phyloP scores from a whole-genome alignment of 2,797 vertebrate species.

The Microctenopoma stevenorrisi region DNA sequence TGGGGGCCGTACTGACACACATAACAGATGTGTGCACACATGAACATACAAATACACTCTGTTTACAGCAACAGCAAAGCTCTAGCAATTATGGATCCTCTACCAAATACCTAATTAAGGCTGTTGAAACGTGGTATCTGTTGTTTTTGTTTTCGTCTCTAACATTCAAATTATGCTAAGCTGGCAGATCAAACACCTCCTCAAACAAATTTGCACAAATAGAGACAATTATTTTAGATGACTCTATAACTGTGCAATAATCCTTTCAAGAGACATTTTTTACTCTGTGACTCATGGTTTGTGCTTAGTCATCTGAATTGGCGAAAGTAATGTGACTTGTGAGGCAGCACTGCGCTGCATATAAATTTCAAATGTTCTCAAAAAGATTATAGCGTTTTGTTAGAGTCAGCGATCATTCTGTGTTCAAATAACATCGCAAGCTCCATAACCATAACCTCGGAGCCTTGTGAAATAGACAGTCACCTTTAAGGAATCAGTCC shows the following conservation, averaged over 20 bases:
- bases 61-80: constrained; percentile 41
- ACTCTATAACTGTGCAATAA: constrained; percentile 8
- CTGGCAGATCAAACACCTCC: constrained; percentile 66
- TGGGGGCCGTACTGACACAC: neutral
- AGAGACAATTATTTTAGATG: constrained; percentile 36
- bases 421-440: constrained; percentile 1
- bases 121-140: constrained; percentile 51
- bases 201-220: constrained; percentile 65
- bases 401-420: neutral
- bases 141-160: constrained; percentile 61
- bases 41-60: constrained; percentile 16
- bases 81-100: constrained; percentile 62
- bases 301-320: constrained; percentile 9
- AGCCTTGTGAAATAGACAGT: constrained; percentile 20
- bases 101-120: constrained; percentile 70
- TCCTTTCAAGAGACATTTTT: constrained; percentile 11
- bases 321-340: constrained; percentile 8
- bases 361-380: neutral
- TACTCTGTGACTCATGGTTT: constrained; percentile 12
- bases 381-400: neutral
- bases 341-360: neutral
- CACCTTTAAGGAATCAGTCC: constrained; percentile 41
- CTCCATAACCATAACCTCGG: constrained; percentile 3
- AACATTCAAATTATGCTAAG: constrained; percentile 68
- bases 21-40: constrained; percentile 40